These are phyloP conservation scores for Melieria omissa DNA, from an alignment of 2,888 invertebrate genomes.

Conservation along the genomic window DNA sequence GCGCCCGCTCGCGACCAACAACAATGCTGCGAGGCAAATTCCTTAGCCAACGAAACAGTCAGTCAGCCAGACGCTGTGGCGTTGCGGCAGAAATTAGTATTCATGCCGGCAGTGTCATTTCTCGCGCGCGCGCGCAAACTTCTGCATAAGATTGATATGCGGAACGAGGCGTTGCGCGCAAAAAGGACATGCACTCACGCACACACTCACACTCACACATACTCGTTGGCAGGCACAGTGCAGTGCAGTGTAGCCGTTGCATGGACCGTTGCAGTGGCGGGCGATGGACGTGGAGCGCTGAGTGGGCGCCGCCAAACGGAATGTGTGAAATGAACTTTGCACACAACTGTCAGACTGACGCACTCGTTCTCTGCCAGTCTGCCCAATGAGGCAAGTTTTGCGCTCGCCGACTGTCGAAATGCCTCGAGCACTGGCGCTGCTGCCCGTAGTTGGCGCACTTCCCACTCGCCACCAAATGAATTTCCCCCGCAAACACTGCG, in stretches of 20 bases:
- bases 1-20: too few species aligned
- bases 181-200: not conserved
- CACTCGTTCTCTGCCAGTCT: too few species aligned
- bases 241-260: too few species aligned
- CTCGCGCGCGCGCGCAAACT: constrained; percentile 52
- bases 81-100: constrained; percentile 62
- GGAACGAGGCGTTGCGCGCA: constrained; percentile 18
- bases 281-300: too few species aligned
- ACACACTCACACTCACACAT: constrained; percentile 16
- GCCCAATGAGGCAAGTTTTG: not conserved
- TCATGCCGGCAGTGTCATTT: constrained; percentile 64
- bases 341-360: constrained; percentile 11
- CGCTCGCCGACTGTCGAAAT: not conserved
- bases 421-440: not conserved
- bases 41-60: too few species aligned
- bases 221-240: not conserved
- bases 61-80: constrained; percentile 38
- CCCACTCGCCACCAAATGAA: not conserved
- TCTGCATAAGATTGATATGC: constrained; percentile 45
- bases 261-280: too few species aligned
- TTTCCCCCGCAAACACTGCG: not conserved
- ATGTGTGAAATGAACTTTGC: constrained; percentile 33
- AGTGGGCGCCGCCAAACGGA: not conserved
- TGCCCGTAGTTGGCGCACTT: not conserved
- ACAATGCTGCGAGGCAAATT: too few species aligned